phyloP scores from a whole-genome alignment of 2,113 vertebrate species.

The Mesembrinibis cayennensis region DNA sequence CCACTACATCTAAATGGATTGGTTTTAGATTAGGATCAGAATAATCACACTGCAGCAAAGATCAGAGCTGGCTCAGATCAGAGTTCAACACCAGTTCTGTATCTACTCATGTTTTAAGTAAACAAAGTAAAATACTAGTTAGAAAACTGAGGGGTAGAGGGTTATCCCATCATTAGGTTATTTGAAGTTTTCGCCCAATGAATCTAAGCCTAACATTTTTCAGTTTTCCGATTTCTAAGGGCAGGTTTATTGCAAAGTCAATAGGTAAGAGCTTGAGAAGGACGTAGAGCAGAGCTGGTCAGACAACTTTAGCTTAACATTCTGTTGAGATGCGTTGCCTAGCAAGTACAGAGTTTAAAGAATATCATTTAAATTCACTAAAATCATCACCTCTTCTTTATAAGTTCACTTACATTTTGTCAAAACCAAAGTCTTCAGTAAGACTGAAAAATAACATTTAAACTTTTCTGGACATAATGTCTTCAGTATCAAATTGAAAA shows the following conservation, averaged over 20 bases:
- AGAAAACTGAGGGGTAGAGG: background rate
- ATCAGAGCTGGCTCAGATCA: background rate
- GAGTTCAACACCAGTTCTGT: background rate
- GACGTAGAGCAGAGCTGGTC: background rate
- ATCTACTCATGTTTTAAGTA: background rate
- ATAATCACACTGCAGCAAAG: background rate
- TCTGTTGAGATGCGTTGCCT: background rate
- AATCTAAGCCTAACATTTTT: background rate
- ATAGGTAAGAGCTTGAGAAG: background rate
- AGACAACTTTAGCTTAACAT: background rate
- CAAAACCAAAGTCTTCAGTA: background rate
- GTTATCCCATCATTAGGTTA: background rate
- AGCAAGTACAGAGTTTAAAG: background rate
- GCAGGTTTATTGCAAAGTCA: background rate
- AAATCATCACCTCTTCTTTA: background rate
- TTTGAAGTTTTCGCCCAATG: background rate
- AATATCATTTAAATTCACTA: background rate
- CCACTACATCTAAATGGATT: background rate
- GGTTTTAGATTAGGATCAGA: background rate
- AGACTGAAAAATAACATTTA: background rate
- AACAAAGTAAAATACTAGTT: background rate
- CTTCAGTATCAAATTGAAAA: background rate
- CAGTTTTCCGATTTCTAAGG: background rate
- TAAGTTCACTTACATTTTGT: background rate
- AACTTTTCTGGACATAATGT: background rate